Evolutionary conservation across 1,140 invertebrate genomes (phyloP).

Genomic region (Drosophila jambulina): DNA sequence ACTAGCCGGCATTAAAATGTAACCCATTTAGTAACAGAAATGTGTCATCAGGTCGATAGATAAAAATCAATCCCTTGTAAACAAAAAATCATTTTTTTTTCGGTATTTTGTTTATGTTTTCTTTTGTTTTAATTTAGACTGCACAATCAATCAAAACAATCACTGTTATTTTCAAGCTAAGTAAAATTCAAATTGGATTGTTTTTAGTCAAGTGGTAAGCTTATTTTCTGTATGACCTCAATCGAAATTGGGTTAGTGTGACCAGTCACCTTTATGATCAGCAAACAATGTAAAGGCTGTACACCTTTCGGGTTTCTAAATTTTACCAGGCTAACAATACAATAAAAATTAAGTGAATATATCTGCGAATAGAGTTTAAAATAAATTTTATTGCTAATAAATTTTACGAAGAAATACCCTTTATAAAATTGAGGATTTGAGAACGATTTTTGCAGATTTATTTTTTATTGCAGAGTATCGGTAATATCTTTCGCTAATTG

Average conservation of each 20-base stretch:
- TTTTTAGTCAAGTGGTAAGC: too few species aligned
- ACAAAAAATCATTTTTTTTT: background rate
- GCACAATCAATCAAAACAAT: background rate
- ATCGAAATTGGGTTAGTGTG: background rate
- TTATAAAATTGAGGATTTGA: too few species aligned
- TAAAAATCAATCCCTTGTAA: slow-evolving; percentile 5
- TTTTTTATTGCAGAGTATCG: too few species aligned
- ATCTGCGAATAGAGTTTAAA: too few species aligned
- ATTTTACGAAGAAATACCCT: too few species aligned
- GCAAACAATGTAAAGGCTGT: background rate
- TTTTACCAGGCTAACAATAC: background rate
- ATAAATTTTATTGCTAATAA: too few species aligned
- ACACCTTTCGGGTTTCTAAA: background rate
- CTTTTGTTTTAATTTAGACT: too few species aligned
- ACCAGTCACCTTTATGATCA: background rate
- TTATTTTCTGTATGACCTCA: background rate
- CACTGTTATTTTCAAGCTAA: background rate
- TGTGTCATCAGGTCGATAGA: slow-evolving; percentile 10
- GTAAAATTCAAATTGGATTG: background rate
- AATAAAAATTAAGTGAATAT: too few species aligned
- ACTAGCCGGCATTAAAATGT: background rate
- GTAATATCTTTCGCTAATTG: too few species aligned
- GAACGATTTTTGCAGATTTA: too few species aligned
- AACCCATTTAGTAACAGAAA: background rate
- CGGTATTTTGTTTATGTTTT: background rate